Evolutionary conservation across 2,113 vertebrate genomes (phyloP), one percentile per base, ranked within the genome.

Genomic region (Malurus cyaneus): DNA sequence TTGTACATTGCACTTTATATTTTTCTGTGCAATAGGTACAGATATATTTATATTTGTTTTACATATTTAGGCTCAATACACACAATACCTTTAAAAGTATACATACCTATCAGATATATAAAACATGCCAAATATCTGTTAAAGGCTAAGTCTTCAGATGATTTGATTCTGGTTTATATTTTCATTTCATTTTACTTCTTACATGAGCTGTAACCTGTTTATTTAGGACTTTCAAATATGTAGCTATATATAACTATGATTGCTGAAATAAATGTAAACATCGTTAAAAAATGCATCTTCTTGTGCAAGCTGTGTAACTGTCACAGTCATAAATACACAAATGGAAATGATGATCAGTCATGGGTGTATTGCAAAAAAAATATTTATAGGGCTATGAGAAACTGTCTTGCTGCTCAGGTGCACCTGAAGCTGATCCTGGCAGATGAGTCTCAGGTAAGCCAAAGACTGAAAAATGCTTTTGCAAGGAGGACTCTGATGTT

Each of bases 201-300:
- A 59, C 59, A 39, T 80, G 47, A 95, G 56, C 42, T 76, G 46
- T 23, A 82, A 80, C 50, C 39, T 94, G 67, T 88, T 94, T 93
- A 89, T 92, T 94, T 86, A 86, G 56, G 47, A 70, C 79, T 82
- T 95, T 89, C 73, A 87, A 87, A 84, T 85, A 54, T 6, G 57
- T 61, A 66, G 31, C 89, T 95, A 94, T 89, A 91, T 86, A 88
- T 93, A 94, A 85, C 64, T 41, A 8, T 76, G 83, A 91, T 81
- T 67, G 85, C 71, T 86, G 71, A 94, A 95, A 80, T 88, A 59
- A 88, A 39, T 92, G 79, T 89, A 97, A 95, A 91, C 79, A 89
- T 72, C 74, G 89, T 73, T 93, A 18, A 93, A 90, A 92, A 92
- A 85, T 73, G 21, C 53, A 72, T 92, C 59, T 77, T 80, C 76